phyloP scores from a whole-genome alignment of 1,140 invertebrate species.

The Anoplolepis gracilipes region DNA sequence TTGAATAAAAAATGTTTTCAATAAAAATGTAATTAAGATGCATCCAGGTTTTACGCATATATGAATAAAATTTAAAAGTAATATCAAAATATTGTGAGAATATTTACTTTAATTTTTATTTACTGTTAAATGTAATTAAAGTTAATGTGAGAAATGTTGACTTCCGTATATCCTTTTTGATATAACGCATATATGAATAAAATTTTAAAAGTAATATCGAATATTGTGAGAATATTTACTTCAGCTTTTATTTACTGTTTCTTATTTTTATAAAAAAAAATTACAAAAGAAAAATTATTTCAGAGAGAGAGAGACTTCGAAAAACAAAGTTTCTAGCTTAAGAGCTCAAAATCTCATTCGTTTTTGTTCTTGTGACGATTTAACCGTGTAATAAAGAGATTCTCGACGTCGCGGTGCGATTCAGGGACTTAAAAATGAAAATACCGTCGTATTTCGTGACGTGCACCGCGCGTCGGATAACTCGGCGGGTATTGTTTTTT shows the following conservation, averaged over 20 bases:
- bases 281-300: neutral
- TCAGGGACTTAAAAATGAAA: constrained; percentile 12
- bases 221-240: neutral
- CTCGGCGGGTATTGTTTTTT: constrained; percentile 43
- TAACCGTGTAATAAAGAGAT: neutral
- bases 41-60: no score
- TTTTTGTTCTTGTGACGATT: neutral
- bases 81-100: no score
- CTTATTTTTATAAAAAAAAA: neutral
- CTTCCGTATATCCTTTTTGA: neutral
- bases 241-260: neutral
- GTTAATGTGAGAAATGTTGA: neutral
- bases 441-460: neutral
- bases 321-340: neutral
- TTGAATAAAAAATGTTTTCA: neutral
- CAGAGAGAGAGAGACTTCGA: no score
- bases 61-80: no score
- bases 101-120: no score
- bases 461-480: neutral
- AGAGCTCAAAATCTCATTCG: neutral
- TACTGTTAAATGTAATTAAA: no score
- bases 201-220: neutral
- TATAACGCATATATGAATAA: neutral
- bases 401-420: neutral
- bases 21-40: neutral